Base-by-base conservation (phyloP, 1,140 invertebrate genomes). In the Aphelenchoides avenae region DNA sequence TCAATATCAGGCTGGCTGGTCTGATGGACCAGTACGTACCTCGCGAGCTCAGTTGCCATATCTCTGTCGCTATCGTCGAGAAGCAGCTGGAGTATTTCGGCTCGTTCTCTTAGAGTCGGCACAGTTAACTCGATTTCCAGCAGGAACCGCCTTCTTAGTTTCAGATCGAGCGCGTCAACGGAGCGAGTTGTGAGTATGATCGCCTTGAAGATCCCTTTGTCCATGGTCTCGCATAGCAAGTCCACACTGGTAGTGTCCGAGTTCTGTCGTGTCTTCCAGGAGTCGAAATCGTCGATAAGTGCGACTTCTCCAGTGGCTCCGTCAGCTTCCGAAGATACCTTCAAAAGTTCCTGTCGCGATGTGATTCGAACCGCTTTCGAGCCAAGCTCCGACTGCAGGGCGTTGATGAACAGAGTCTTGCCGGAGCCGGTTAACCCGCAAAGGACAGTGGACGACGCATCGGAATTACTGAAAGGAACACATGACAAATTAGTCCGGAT, bases 391-490 rank as follows among this genome's bases (percentile, higher is more conserved):
- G 39, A 30, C 22, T 31, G 24, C 7, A 59, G 9, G 18, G 34
- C 22, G 9, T 56, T 31, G 5, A 68, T 48, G 20, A 68, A 22
- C n/a, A 61, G 31, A 0, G 64, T 48, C 33, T 68, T 68, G 37
- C 66, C 66, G 41, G 46, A 62, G 22, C 66, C 66, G 3, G 66
- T 64, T 2, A 68, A 42, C 39, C 66, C 66, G 53, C 58, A 69
- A 5, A 68, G 24, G 4, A 68, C 30, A 2, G 60, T 48, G 5
- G 66, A 69, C 26, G 57, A 58, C n/a, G 42, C 24, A 11, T 40
- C 9, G 4, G 24, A 26, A 5, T 37, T n/a, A 5, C 46, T 53
- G 18, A 33, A 64, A 43, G 2, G 24, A 15, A 7, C 13, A 24
- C 18, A 44, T 15, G 56, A 9, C 13, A n/a, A 24, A 9, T 39